phyloP scores from a whole-genome alignment of 2,797 vertebrate species.

The Chelon labrosus region DNA sequence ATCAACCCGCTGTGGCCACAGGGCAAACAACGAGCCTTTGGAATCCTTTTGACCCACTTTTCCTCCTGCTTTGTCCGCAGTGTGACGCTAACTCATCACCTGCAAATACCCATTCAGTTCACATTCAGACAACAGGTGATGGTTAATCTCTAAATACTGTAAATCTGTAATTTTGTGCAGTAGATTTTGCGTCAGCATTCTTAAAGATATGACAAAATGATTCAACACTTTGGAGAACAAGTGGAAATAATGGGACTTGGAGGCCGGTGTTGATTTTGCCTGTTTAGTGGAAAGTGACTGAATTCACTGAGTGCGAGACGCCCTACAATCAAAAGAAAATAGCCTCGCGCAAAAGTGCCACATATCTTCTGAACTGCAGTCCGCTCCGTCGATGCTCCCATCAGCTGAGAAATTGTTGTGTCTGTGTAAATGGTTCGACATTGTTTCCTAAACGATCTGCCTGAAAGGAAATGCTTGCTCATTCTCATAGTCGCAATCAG shows the following conservation, averaged over 20 bases:
- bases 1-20: conserved; percentile 26
- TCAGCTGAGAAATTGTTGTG: conserved; percentile 34
- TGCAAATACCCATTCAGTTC: conserved; percentile 17
- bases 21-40: conserved; percentile 21
- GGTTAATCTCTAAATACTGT: not conserved
- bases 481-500: conserved; percentile 41
- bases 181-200: not conserved
- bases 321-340: conserved; percentile 14
- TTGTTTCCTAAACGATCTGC: conserved; percentile 44
- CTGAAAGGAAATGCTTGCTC: conserved; percentile 40
- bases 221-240: no score
- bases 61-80: conserved; percentile 2
- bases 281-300: not conserved
- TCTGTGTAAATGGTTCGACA: conserved; percentile 36
- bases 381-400: conserved; percentile 32
- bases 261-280: not conserved
- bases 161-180: not conserved
- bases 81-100: conserved; percentile 20
- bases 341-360: conserved; percentile 27
- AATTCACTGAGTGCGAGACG: not conserved
- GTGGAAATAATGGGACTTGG: no score
- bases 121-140: not conserved
- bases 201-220: no score
- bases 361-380: conserved; percentile 29
- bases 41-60: conserved; percentile 40